Evolutionary conservation across 2,888 invertebrate genomes (phyloP).

Genomic region (Nudaria mundana): DNA sequence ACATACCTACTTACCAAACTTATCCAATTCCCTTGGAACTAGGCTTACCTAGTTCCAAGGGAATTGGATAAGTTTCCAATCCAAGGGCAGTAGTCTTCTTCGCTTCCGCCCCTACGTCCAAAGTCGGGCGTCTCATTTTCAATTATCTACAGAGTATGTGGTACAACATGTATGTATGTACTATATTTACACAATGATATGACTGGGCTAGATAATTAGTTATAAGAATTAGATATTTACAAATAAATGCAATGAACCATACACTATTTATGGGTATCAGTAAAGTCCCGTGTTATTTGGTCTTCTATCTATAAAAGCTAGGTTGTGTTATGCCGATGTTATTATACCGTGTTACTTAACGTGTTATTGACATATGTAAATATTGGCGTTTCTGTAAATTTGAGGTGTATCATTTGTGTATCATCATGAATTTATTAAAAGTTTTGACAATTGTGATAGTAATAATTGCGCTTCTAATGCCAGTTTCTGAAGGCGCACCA

Average conservation of each 20-base stretch:
- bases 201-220: too few relatives aligned
- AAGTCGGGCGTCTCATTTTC: too few relatives aligned
- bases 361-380: not conserved
- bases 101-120: too few relatives aligned
- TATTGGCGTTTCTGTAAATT: too few relatives aligned
- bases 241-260: not conserved
- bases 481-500: constrained; percentile 31
- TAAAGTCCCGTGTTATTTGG: constrained; percentile 2
- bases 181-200: too few relatives aligned
- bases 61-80: too few relatives aligned
- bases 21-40: too few relatives aligned
- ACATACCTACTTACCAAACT: too few relatives aligned
- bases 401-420: not conserved
- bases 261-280: not conserved
- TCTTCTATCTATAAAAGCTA: not conserved
- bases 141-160: too few relatives aligned
- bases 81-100: too few relatives aligned
- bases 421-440: constrained; percentile 33
- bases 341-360: not conserved
- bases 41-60: too few relatives aligned
- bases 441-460: constrained; percentile 19
- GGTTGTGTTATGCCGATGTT: not conserved
- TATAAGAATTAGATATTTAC: not conserved
- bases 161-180: too few relatives aligned
- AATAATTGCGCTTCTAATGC: constrained; percentile 20